phyloP scores from a whole-genome alignment of 2,797 vertebrate genomes.

The Peromyscus attwateri region DNA sequence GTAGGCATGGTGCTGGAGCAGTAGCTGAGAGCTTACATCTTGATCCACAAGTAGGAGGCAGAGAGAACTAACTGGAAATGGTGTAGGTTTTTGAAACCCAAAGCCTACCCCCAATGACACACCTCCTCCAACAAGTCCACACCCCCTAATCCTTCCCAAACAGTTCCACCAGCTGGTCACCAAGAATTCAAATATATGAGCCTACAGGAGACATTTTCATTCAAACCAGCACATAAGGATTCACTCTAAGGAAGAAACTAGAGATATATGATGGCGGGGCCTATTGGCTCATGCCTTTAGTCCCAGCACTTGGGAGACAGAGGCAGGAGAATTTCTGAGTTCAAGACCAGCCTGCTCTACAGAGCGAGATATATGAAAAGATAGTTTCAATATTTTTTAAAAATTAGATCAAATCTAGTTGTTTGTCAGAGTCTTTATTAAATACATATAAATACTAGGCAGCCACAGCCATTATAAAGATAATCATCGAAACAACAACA shows the following conservation, averaged over 20 bases:
- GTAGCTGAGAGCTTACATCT: neutral
- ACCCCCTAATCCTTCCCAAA: neutral
- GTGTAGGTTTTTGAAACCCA: neutral
- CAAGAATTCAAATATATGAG: neutral
- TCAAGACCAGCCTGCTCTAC: too few relatives aligned
- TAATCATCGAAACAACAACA: neutral
- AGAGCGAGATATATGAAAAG: too few relatives aligned
- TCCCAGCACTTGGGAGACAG: too few relatives aligned
- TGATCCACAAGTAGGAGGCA: neutral
- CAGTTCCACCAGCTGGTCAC: neutral
- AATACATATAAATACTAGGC: neutral
- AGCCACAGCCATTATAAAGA: constrained; percentile 12
- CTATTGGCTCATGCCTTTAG: too few relatives aligned
- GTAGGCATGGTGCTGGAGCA: neutral
- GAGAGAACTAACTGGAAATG: neutral
- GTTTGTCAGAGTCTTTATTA: constrained; percentile 23
- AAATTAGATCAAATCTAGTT: neutral
- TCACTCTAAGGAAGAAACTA: constrained; percentile 15
- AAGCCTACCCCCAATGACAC: neutral
- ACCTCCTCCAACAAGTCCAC: neutral
- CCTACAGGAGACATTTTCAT: neutral
- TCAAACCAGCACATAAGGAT: neutral
- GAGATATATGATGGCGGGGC: neutral
- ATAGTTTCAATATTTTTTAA: neutral
- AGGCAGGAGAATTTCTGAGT: too few relatives aligned